phyloP scores from a whole-genome alignment of 2,888 invertebrate genomes.

The Trichopria drosophilae region DNA sequence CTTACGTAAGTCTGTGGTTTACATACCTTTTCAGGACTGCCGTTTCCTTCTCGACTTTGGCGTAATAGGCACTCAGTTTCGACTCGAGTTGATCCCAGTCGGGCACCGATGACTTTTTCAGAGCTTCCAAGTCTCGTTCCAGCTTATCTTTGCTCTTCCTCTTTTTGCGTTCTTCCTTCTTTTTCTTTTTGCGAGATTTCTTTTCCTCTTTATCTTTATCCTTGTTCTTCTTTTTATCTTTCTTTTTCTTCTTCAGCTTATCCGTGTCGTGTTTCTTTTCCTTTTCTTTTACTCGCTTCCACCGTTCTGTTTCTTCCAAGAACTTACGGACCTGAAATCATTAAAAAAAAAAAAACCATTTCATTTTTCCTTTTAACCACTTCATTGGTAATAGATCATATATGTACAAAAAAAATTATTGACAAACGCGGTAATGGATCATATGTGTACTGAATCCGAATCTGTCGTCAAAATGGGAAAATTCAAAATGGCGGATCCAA shows the following conservation, averaged over 20 bases:
- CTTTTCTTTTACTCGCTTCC: slow-evolving; percentile 74
- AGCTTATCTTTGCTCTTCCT: slow-evolving; percentile 60
- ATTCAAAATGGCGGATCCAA: no score
- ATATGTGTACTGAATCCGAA: no score
- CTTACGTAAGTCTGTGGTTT: slow-evolving; percentile 6
- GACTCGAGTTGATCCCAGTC: slow-evolving; percentile 77
- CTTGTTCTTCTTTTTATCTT: slow-evolving; percentile 73
- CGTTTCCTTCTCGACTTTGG: slow-evolving; percentile 71
- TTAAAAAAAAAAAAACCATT: no score
- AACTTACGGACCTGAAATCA: slow-evolving; percentile 72
- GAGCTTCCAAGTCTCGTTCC: slow-evolving; percentile 68
- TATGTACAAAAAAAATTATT: no score
- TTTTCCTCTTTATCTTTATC: slow-evolving; percentile 68
- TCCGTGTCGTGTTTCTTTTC: slow-evolving; percentile 73
- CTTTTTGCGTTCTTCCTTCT: slow-evolving; percentile 68
- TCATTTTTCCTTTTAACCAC: not conserved
- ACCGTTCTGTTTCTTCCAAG: slow-evolving; percentile 79
- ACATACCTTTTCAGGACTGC: slow-evolving; percentile 62
- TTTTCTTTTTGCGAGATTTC: slow-evolving; percentile 62
- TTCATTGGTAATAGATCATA: no score
- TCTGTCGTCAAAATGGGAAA: no score
- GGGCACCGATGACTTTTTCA: slow-evolving; percentile 69
- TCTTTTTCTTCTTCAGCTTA: slow-evolving; percentile 70
- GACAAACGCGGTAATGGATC: no score
- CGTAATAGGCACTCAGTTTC: slow-evolving; percentile 77